Evolutionary conservation across 1,140 invertebrate genomes (phyloP).

Genomic region (Yoshiicerus persimilis): DNA sequence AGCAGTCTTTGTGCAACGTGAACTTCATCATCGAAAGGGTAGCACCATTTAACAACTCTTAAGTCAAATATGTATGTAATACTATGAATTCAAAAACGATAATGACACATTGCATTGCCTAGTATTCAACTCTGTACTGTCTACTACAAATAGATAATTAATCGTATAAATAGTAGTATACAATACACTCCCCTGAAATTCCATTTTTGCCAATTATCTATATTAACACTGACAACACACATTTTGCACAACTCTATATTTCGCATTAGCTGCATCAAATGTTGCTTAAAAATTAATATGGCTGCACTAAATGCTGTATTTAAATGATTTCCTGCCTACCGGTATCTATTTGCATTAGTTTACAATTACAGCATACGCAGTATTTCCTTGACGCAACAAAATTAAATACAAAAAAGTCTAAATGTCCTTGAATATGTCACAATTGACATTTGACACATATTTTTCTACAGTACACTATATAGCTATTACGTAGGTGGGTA

Average conservation of each 20-base stretch:
- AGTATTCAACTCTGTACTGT: background rate
- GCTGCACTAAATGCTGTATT: background rate
- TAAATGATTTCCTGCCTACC: no score
- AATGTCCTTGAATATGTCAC: no score
- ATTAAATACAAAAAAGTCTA: no score
- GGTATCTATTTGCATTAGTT: no score
- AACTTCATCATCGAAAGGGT: background rate
- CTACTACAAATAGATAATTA: background rate
- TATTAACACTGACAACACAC: background rate
- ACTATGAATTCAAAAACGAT: background rate
- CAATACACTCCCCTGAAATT: no score
- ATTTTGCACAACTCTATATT: background rate
- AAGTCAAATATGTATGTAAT: background rate
- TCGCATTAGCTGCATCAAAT: background rate
- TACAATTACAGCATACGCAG: no score
- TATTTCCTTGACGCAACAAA: no score
- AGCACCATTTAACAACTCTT: background rate
- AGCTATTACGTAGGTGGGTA: no score
- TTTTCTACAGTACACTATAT: no score
- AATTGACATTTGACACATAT: no score
- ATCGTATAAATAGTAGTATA: background rate
- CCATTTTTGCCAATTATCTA: background rate
- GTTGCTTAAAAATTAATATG: background rate
- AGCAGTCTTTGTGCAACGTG: background rate
- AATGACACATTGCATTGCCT: background rate